phyloP scores from a whole-genome alignment of 2,113 vertebrate genomes.

The Aplodontia rufa region DNA sequence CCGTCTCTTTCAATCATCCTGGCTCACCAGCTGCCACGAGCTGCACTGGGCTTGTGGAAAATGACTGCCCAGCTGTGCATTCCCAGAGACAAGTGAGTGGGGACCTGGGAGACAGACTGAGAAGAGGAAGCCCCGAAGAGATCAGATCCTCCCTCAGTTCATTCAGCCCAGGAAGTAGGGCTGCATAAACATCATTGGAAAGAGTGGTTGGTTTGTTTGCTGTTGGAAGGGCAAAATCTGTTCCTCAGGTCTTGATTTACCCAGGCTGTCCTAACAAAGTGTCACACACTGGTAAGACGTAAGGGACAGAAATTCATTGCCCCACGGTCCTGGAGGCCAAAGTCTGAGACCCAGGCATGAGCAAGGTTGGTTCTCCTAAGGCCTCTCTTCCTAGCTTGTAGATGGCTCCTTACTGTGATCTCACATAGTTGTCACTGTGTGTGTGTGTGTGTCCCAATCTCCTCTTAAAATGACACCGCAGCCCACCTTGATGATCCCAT shows the following conservation, averaged over 20 bases:
- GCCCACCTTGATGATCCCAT: background rate
- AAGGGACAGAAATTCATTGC: rapidly evolving
- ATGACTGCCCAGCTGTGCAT: background rate
- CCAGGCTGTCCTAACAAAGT: rapidly evolving
- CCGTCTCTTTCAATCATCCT: rapidly evolving
- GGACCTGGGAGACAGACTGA: rapidly evolving
- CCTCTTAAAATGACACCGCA: background rate
- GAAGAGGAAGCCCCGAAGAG: background rate
- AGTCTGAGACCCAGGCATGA: rapidly evolving
- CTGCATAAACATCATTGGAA: background rate
- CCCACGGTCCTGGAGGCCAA: background rate
- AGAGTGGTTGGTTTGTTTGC: background rate
- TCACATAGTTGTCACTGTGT: rapidly evolving
- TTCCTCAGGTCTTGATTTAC: background rate
- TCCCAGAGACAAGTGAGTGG: background rate
- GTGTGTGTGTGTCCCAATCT: too few relatives aligned
- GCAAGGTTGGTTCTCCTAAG: background rate
- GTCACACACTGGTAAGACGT: rapidly evolving
- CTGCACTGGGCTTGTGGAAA: background rate
- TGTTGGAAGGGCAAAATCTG: background rate
- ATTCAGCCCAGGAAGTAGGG: background rate
- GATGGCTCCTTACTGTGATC: background rate
- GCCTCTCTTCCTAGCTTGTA: background rate
- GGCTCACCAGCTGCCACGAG: background rate
- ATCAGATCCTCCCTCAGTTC: background rate